Percentiles rank a stretch among this genome's conserved stretches.
Conservation (phyloP, 2,797 vertebrate species). For the Paramormyrops hopkinsi region DNA sequence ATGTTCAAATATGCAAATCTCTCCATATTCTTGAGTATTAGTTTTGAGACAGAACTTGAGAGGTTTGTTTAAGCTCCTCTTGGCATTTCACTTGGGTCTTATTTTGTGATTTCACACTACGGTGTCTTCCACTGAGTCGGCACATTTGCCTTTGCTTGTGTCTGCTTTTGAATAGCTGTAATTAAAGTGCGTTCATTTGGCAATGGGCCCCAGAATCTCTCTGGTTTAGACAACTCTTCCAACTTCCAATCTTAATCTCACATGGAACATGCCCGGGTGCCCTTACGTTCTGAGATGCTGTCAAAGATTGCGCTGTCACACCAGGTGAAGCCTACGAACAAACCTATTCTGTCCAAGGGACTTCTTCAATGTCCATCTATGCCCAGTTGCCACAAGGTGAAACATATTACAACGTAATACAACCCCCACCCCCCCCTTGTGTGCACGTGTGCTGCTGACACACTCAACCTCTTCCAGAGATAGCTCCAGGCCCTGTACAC, state of each 20-base stretch:
- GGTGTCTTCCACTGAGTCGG: slow-evolving; percentile 1
- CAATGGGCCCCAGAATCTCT: background rate
- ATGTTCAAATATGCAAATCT: background rate
- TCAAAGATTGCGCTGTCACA: slow-evolving; percentile 34
- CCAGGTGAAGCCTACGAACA: slow-evolving; percentile 13
- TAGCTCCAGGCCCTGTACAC: background rate
- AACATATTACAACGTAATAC: background rate
- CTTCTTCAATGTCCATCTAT: slow-evolving; percentile 16
- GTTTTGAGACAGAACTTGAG: background rate
- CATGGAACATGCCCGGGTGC: background rate
- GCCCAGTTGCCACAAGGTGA: background rate
- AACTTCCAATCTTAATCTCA: background rate
- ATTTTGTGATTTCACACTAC: slow-evolving; percentile 4
- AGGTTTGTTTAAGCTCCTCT: background rate
- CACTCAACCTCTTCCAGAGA: background rate
- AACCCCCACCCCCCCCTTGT: background rate
- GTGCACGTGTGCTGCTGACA: background rate
- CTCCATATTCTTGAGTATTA: background rate
- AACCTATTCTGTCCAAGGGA: slow-evolving; percentile 31
- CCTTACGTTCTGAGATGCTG: background rate
- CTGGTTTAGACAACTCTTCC: background rate
- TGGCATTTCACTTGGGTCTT: slow-evolving; percentile 7
- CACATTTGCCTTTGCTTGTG: background rate
- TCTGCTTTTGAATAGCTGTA: slow-evolving; percentile 20
- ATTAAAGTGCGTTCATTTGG: background rate